Base-by-base conservation (phyloP, 2,797 vertebrate genomes). In the Scyliorhinus canicula region DNA sequence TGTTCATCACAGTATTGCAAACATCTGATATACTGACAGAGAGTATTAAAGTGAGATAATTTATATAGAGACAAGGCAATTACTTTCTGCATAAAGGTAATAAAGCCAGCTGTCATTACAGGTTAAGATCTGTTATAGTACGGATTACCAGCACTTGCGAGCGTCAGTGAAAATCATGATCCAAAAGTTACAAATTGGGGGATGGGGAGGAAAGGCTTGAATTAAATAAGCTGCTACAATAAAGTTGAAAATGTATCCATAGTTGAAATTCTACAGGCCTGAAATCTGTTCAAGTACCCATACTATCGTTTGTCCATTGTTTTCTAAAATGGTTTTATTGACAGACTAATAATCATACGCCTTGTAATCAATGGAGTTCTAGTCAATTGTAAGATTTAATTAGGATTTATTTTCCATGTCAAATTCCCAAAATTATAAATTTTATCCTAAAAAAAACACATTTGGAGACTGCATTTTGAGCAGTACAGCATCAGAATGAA, bases 1-100 rank as follows among this genome's bases (percentile, higher is more conserved):
- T 95, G 95, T 95, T 96, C 88, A 40, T 95, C 95, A 65, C 95
- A 95, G 95, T 93, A 96, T 95, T 65, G 65, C 95, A 44, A 84
- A 95, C 95, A 35, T 1, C 0, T 93, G 55, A 60, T n/a, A 63
- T n/a, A 2, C 82, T 26, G 40, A 50, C 82, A 24, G 28, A 8
- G 7, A 85, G 28, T 50, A 26, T 85, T 85, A 16, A 8, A 85
- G 5, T 85, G 5, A 85, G 40, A 47, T 52, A 26, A 52, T 85
- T 31, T 57, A 57, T 55, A 57, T 60, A n/a, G 24, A 31, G 21
- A 67, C 60, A 93, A 35, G 57, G 3, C 40, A 67, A 47, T 31
- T 28, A 93, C n/a, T 67, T 65, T 93, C n/a, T 44, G 90, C 63
- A 93, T 24, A 67, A 67, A 65, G 21, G 40, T 65, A 24, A 26